Evolutionary conservation across 2,113 vertebrate species (phyloP).

Genomic region (Poeciliopsis turrubarensis): DNA sequence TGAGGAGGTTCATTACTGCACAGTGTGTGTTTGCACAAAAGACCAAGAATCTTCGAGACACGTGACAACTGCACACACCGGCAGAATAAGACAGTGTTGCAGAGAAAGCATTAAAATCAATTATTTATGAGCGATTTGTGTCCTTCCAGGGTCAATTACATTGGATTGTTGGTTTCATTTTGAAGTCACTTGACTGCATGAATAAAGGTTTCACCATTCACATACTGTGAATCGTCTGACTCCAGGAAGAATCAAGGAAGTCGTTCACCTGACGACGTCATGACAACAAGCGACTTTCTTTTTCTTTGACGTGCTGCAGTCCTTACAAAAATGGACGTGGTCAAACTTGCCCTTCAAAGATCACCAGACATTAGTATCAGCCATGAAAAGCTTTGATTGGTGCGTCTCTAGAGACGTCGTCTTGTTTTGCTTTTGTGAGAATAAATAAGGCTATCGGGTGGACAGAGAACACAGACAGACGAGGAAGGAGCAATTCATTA

Average conservation of each 20-base stretch:
- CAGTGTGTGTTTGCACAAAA: conserved; percentile 5
- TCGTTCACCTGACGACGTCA: background rate
- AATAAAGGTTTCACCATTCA: background rate
- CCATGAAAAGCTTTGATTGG: background rate
- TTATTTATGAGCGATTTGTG: conserved; percentile 18
- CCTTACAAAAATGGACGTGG: background rate
- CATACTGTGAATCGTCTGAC: background rate
- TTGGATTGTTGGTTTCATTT: conserved; percentile 10
- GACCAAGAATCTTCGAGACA: background rate
- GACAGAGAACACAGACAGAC: background rate
- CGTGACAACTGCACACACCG: conserved; percentile 8
- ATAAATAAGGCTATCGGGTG: background rate
- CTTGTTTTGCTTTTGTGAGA: background rate
- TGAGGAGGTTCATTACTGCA: conserved; percentile 45
- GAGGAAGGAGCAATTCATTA: too few species aligned
- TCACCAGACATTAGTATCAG: background rate
- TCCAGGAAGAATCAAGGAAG: background rate
- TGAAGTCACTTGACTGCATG: background rate
- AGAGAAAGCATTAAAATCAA: background rate
- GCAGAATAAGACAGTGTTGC: background rate
- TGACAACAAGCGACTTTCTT: background rate
- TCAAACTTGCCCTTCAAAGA: background rate
- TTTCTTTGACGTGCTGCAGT: background rate
- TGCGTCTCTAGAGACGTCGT: background rate
- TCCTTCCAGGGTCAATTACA: background rate